Percentiles rank a stretch among this genome's conserved stretches.
Evolutionary conservation across 2,797 vertebrate species (phyloP).

Genomic region (Cryptoprocta ferox): DNA sequence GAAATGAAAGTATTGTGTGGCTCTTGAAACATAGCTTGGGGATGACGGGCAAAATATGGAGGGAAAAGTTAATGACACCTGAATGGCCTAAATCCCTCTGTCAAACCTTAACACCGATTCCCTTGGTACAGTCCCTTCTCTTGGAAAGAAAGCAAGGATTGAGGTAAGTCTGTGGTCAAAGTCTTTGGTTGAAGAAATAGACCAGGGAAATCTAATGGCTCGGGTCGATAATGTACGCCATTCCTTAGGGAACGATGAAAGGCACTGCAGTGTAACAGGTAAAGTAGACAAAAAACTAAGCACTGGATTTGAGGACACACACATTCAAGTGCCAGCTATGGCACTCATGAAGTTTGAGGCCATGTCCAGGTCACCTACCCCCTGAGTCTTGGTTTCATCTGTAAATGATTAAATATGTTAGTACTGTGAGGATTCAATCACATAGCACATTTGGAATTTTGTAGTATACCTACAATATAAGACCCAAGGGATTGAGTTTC

Average conservation of each 20-base stretch:
- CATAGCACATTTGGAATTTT: background rate
- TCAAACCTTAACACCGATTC: background rate
- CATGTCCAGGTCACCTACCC: background rate
- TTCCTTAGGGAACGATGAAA: background rate
- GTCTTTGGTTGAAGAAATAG: background rate
- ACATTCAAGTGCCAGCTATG: background rate
- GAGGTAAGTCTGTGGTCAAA: background rate
- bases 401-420: background rate
- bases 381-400: background rate
- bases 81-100: background rate
- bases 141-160: background rate
- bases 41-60: background rate
- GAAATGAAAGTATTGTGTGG: background rate
- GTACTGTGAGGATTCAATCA: background rate
- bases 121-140: background rate
- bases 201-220: background rate
- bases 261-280: background rate
- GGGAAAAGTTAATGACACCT: background rate
- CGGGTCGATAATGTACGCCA: background rate
- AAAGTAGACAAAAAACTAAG: background rate
- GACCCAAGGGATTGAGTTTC: background rate
- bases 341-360: background rate
- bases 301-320: background rate
- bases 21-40: background rate
- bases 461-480: background rate